Conservation (phyloP, 2,888 invertebrate species). For the Lithosia quadra region DNA sequence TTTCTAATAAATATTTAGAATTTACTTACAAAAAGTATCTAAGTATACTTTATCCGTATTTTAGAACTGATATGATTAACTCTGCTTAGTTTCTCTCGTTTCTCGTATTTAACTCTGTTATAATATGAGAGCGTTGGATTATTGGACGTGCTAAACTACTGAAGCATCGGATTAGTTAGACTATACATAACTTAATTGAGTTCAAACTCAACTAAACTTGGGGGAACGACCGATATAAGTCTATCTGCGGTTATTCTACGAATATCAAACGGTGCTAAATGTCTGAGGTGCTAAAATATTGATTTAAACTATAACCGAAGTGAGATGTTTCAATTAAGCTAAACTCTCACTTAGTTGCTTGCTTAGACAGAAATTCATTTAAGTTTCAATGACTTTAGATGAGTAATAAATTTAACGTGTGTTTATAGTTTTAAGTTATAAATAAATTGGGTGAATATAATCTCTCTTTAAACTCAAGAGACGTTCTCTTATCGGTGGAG, state of each 20-base stretch:
- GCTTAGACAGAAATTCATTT: background rate
- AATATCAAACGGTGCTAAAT: background rate
- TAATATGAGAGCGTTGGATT: background rate
- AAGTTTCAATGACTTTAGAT: background rate
- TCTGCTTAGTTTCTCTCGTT: too few species aligned
- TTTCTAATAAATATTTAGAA: too few species aligned
- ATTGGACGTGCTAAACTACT: background rate
- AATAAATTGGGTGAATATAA: too few species aligned
- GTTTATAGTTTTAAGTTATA: too few species aligned
- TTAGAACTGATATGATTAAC: too few species aligned
- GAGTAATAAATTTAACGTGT: background rate
- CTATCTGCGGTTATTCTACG: background rate
- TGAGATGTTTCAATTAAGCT: background rate
- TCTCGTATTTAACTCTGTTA: too few species aligned
- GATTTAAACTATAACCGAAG: background rate
- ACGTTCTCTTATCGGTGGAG: too few species aligned
- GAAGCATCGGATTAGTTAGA: background rate
- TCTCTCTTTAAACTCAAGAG: too few species aligned
- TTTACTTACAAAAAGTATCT: too few species aligned
- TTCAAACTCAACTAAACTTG: background rate
- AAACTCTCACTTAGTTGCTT: too few species aligned
- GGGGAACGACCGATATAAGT: background rate
- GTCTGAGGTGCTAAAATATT: background rate
- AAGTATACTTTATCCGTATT: too few species aligned
- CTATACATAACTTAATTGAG: background rate